Conservation (phyloP, 2,888 invertebrate species). For the Acronicta aceris region DNA sequence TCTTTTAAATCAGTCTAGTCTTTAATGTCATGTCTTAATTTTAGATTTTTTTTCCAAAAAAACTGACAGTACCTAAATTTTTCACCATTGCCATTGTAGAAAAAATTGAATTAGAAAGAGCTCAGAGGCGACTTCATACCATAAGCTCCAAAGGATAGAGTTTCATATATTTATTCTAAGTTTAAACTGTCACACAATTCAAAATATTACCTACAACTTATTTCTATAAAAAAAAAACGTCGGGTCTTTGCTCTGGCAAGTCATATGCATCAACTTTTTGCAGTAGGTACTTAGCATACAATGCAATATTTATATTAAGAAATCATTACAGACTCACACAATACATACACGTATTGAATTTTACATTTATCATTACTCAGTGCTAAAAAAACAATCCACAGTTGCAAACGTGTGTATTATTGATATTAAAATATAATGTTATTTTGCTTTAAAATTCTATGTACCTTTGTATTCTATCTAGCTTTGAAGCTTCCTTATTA, state of each 20-base stretch:
- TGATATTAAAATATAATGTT: neutral
- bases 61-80: too few species aligned
- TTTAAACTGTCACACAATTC: too few species aligned
- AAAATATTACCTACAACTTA: neutral
- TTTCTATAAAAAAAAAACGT: neutral
- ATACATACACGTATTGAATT: neutral
- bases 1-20: too few species aligned
- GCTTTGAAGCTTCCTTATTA: neutral
- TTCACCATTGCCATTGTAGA: too few species aligned
- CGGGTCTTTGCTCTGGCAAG: conserved; percentile 3
- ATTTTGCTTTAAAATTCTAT: neutral
- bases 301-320: conserved; percentile 13
- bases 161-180: too few species aligned
- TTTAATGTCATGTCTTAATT: too few species aligned
- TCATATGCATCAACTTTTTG: conserved; percentile 1
- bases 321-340: neutral
- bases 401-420: neutral
- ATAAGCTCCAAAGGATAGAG: too few species aligned
- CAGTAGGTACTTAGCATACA: conserved; percentile 32
- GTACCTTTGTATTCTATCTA: neutral
- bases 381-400: conserved; percentile 1
- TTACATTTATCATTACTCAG: neutral
- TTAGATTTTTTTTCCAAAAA: too few species aligned
- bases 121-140: too few species aligned
- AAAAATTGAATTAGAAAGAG: too few species aligned